Evolutionary conservation across 2,797 vertebrate genomes (phyloP).

Genomic region (Molossus alvarezi): DNA sequence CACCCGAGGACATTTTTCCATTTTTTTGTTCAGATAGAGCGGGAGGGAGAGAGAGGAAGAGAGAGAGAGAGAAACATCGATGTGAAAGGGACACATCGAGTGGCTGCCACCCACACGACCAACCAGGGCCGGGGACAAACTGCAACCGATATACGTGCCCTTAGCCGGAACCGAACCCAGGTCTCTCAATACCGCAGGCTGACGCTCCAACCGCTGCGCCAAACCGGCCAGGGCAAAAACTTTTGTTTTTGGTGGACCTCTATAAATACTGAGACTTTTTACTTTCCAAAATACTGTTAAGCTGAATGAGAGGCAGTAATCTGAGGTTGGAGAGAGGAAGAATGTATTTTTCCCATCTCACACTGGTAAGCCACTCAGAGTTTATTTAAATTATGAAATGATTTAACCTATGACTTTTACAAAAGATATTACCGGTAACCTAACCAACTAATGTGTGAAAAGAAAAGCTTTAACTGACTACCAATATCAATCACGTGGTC

Average conservation of each 20-base stretch:
- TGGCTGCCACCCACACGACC: too few species aligned
- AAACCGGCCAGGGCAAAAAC: not conserved
- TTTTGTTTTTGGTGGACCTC: slow-evolving; percentile 1
- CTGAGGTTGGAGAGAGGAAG: not conserved
- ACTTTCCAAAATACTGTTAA: slow-evolving; percentile 32
- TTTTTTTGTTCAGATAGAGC: too few species aligned
- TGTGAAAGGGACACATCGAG: too few species aligned
- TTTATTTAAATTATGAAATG: slow-evolving; percentile 28
- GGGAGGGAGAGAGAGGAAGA: too few species aligned
- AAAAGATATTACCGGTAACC: not conserved
- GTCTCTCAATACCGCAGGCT: too few species aligned
- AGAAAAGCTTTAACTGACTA: slow-evolving; percentile 18
- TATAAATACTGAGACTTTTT: slow-evolving; percentile 55
- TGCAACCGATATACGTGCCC: too few species aligned
- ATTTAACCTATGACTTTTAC: not conserved
- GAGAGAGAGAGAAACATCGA: too few species aligned
- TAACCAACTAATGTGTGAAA: not conserved
- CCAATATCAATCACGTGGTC: not conserved
- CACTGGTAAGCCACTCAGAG: slow-evolving; percentile 2
- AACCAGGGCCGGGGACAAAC: too few species aligned
- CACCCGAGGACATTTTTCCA: too few species aligned
- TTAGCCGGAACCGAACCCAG: too few species aligned
- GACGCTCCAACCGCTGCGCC: too few species aligned
- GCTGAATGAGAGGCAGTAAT: not conserved
- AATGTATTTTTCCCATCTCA: not conserved